phyloP scores from a whole-genome alignment of 2,888 invertebrate genomes.

The Pteria penguin region DNA sequence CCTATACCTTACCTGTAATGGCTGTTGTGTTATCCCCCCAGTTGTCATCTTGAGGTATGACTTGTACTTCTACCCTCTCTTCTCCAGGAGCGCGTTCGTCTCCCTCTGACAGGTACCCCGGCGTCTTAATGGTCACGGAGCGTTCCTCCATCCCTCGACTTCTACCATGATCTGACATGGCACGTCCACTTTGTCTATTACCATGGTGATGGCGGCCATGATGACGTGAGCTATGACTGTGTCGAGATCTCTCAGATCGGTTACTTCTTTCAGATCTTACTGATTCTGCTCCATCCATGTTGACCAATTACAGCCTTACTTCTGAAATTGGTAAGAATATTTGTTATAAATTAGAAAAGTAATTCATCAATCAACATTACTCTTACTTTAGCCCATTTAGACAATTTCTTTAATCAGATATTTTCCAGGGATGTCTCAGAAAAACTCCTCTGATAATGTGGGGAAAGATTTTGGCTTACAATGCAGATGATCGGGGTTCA shows the following conservation, averaged over 20 bases:
- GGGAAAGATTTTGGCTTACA: too few species aligned
- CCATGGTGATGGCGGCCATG: slow-evolving; percentile 61
- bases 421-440: too few species aligned
- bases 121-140: slow-evolving; percentile 73
- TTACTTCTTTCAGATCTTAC: slow-evolving; percentile 90
- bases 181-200: slow-evolving; percentile 44
- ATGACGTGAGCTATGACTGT: slow-evolving; percentile 72
- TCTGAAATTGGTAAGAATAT: too few species aligned
- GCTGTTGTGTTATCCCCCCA: slow-evolving; percentile 99
- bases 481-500: too few species aligned
- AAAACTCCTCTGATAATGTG: too few species aligned
- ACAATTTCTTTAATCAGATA: too few species aligned
- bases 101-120: slow-evolving; percentile 65
- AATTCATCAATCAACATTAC: too few species aligned
- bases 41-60: slow-evolving; percentile 96
- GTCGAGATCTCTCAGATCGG: slow-evolving; percentile 87
- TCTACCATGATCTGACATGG: slow-evolving; percentile 50
- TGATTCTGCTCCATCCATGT: slow-evolving; percentile 89
- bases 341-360: too few species aligned
- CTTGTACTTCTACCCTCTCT: slow-evolving; percentile 92
- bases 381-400: too few species aligned
- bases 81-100: slow-evolving; percentile 66
- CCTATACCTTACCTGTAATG: slow-evolving; percentile 88
- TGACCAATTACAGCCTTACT: slow-evolving; percentile 6
- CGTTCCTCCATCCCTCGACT: slow-evolving; percentile 68